A percentile compares a stretch with the other conserved stretches of the same genome.
Evolutionary conservation across 2,113 vertebrate species (phyloP).

Genomic region (Otolemur garnettii): DNA sequence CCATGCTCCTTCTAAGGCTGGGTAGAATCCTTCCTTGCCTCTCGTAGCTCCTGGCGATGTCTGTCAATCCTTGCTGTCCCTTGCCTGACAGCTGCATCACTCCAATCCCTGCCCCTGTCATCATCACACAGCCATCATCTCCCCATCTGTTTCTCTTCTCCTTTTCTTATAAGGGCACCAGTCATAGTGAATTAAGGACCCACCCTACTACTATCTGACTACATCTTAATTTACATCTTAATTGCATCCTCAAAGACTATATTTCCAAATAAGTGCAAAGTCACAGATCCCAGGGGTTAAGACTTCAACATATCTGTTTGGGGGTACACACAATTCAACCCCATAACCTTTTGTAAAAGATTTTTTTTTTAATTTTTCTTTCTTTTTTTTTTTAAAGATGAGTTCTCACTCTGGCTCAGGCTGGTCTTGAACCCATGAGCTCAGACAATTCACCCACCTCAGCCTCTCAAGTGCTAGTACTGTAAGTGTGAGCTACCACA

Average conservation of each 20-base stretch:
- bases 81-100: background rate
- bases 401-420: too few relatives aligned
- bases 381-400: too few relatives aligned
- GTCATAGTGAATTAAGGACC: background rate
- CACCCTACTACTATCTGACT: background rate
- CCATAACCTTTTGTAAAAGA: background rate
- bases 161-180: background rate
- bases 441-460: too few relatives aligned
- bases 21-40: background rate
- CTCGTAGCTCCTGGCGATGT: background rate
- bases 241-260: background rate
- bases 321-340: background rate
- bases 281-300: background rate
- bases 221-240: background rate
- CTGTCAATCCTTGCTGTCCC: background rate
- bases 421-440: too few relatives aligned
- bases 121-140: background rate
- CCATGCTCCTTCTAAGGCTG: background rate
- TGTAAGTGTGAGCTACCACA: too few relatives aligned
- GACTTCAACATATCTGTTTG: background rate
- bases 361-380: background rate
- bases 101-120: too few relatives aligned
- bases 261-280: conserved; percentile 14
- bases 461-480: too few relatives aligned
- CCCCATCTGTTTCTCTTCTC: background rate